phyloP scores from a whole-genome alignment of 2,113 vertebrate genomes.

The Glaucidium brasilianum region DNA sequence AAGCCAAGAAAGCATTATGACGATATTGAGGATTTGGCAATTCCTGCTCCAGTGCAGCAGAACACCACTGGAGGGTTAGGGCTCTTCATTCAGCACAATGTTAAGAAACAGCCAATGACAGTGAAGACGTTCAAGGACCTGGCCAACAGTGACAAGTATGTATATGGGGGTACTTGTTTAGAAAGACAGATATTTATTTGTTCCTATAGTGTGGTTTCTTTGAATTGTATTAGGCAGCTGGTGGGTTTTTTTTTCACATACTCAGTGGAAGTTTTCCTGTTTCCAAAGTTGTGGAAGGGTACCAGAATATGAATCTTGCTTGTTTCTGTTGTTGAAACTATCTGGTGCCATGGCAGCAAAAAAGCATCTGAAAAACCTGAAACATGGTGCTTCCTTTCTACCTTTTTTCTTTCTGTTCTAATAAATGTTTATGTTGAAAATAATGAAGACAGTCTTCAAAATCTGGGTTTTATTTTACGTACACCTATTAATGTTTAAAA shows the following conservation, averaged over 20 bases:
- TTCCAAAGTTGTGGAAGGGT: neutral
- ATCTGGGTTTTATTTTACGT: neutral
- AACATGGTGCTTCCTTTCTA: neutral
- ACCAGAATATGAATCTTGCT: neutral
- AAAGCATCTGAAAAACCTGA: neutral
- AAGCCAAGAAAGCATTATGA: constrained; percentile 78
- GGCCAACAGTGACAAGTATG: constrained; percentile 81
- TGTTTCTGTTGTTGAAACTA: neutral
- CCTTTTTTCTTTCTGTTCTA: neutral
- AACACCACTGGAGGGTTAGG: constrained; percentile 79
- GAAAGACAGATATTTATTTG: neutral
- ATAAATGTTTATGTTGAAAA: neutral
- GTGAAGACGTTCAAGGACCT: constrained; percentile 79
- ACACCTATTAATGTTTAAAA: neutral
- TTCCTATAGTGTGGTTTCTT: neutral
- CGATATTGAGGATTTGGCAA: constrained; percentile 79
- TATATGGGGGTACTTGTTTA: neutral
- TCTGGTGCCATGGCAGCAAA: neutral
- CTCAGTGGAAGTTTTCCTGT: neutral
- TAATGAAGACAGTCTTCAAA: neutral
- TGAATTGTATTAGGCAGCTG: neutral
- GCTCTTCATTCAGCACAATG: constrained; percentile 79
- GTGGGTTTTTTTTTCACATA: neutral
- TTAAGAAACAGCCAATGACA: constrained; percentile 81
- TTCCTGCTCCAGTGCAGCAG: constrained; percentile 83